A percentile compares a stretch with the other conserved stretches of the same genome.
These are phyloP conservation scores for Radopholus similis DNA, from an alignment of 1,140 invertebrate species.

Conservation along the genomic window DNA sequence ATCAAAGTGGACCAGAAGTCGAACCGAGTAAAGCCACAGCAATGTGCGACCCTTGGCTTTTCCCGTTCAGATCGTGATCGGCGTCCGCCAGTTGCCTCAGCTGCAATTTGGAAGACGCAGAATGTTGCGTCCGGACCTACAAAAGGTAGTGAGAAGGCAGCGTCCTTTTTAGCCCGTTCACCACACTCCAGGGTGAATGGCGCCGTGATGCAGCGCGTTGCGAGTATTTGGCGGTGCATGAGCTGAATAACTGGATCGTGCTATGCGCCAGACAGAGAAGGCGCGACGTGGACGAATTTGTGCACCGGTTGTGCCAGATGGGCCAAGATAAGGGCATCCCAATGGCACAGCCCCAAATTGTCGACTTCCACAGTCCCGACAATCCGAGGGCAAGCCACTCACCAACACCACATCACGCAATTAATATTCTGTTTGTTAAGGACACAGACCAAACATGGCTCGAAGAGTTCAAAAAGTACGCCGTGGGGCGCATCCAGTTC, in stretches of 20 bases:
- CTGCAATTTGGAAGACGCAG: neutral
- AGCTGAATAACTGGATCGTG: conserved; percentile 8
- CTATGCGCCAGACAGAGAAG: neutral
- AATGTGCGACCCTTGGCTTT: neutral
- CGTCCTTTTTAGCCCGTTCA: neutral
- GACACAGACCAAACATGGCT: conserved; percentile 4
- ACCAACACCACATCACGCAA: neutral
- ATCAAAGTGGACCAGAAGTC: conserved; percentile 4
- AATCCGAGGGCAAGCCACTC: neutral
- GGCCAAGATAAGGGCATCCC: conserved; percentile 16
- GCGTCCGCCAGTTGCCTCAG: conserved; percentile 5
- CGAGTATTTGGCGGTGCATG: neutral
- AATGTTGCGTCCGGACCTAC: neutral
- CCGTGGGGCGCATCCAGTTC: conserved; percentile 3
- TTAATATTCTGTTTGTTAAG: neutral
- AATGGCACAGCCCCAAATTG: conserved; percentile 8
- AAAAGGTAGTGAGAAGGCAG: neutral
- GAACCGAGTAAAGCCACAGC: neutral
- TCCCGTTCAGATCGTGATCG: conserved; percentile 4
- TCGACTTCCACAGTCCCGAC: conserved; percentile 8
- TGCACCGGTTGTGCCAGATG: conserved; percentile 2
- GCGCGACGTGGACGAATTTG: neutral
- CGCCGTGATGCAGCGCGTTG: conserved; percentile 3
- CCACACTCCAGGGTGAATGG: neutral
- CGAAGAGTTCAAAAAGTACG: neutral